A percentile compares a stretch with the other conserved stretches of the same genome.
Conservation (phyloP, 92 coral and sea anemone genomes). For the Actinernus sp. region DNA sequence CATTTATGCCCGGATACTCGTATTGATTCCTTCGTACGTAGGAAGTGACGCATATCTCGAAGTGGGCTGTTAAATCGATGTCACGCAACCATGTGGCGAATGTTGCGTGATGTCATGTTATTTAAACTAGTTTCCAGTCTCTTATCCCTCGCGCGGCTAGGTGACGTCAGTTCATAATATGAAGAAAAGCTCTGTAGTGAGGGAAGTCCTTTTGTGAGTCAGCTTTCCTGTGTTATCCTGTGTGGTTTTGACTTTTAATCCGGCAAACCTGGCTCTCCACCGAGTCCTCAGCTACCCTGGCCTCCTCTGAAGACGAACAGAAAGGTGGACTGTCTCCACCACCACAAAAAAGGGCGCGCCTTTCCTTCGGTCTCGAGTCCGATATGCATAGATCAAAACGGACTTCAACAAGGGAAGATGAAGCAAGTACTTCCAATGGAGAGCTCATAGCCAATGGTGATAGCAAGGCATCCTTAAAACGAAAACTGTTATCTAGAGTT, state of each 20-base stretch:
- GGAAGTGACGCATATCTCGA: too few species aligned
- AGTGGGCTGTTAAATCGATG: too few species aligned
- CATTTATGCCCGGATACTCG: too few species aligned
- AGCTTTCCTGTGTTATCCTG: constrained; percentile 60
- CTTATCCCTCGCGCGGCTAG: constrained; percentile 40
- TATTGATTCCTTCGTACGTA: too few species aligned
- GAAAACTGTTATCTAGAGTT: constrained; percentile 76
- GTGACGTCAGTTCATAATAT: constrained; percentile 98
- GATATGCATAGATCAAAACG: constrained; percentile 99
- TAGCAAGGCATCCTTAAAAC: constrained; percentile 83
- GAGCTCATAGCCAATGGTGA: constrained; percentile 93
- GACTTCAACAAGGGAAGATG: constrained; percentile 97
- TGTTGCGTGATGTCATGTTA: too few species aligned
- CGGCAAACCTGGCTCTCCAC: constrained; percentile 99
- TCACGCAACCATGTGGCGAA: too few species aligned
- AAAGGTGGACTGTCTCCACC: constrained; percentile 99
- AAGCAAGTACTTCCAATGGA: constrained; percentile 97
- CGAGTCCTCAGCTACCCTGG: constrained; percentile 99
- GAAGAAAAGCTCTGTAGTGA: constrained; percentile 72
- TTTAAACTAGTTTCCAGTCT: constrained; percentile 72
- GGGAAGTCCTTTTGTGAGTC: constrained; percentile 80
- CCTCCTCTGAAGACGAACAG: constrained; percentile 99
- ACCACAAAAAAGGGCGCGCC: constrained; percentile 99
- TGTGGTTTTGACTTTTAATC: constrained; percentile 64
- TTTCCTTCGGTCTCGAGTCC: constrained; percentile 97